Conservation (phyloP, 2,888 invertebrate species). For the Macroteleia sp. region DNA sequence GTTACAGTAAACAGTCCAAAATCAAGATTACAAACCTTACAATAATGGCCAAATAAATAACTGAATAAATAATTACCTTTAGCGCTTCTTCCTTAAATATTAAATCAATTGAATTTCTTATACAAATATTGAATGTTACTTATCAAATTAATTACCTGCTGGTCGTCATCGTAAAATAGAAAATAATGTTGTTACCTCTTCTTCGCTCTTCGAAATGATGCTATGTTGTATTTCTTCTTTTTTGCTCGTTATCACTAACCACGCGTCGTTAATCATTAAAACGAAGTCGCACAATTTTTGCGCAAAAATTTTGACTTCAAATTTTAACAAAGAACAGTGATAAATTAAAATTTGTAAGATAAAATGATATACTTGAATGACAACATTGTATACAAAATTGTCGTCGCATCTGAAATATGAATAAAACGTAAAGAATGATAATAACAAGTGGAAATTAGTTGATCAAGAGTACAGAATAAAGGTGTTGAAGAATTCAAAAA, state of each 20-base stretch:
- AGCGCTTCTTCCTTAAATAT: background rate
- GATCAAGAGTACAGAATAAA: too few relatives aligned
- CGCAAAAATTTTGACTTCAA: background rate
- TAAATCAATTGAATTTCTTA: too few relatives aligned
- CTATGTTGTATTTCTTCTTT: slow-evolving; percentile 2
- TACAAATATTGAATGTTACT: too few relatives aligned
- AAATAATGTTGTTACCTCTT: slow-evolving; percentile 21
- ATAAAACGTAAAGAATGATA: background rate
- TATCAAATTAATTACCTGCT: slow-evolving; percentile 26
- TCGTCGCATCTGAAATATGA: background rate
- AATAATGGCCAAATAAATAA: background rate
- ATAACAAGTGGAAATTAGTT: too few relatives aligned
- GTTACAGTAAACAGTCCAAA: too few relatives aligned
- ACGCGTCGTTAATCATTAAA: background rate
- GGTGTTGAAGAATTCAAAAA: background rate
- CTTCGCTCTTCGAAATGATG: slow-evolving; percentile 20
- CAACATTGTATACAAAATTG: background rate
- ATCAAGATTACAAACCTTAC: background rate
- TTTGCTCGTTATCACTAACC: slow-evolving; percentile 27
- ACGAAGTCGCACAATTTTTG: background rate
- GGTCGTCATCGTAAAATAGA: slow-evolving; percentile 22
- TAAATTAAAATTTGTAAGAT: background rate
- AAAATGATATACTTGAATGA: background rate
- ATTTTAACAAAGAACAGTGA: background rate
- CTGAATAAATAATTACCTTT: background rate